phyloP scores from a whole-genome alignment of 2,888 invertebrate species.

The Spatulosminthurus flaviceps region DNA sequence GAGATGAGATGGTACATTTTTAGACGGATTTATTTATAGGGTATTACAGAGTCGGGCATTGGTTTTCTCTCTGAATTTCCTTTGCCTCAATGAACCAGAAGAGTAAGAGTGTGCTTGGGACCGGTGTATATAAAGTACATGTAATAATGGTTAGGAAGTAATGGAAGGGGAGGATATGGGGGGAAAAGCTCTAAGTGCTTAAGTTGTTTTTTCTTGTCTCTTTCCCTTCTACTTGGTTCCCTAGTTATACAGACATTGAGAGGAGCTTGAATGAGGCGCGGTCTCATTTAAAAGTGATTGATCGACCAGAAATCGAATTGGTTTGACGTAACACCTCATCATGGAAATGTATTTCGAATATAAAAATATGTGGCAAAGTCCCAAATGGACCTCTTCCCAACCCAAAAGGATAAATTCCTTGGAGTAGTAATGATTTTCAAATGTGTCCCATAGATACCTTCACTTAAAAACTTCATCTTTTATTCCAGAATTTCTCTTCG shows the following conservation, averaged over 20 bases:
- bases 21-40: constrained; percentile 43
- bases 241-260: neutral
- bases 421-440: too few species aligned
- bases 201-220: constrained; percentile 28
- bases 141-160: too few species aligned
- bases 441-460: too few species aligned
- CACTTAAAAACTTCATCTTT: too few species aligned
- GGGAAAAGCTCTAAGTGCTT: constrained; percentile 27
- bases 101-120: neutral
- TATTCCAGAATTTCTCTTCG: too few species aligned
- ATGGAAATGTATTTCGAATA: constrained; percentile 25
- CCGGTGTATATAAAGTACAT: neutral
- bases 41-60: constrained; percentile 39
- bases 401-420: too few species aligned
- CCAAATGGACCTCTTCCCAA: neutral
- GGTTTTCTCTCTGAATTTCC: constrained; percentile 30
- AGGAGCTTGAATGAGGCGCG: constrained; percentile 7
- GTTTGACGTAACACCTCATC: constrained; percentile 52
- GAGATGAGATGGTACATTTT: constrained; percentile 32
- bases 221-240: neutral
- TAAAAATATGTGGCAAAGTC: neutral
- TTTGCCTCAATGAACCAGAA: neutral
- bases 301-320: constrained; percentile 59
- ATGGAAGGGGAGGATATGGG: neutral
- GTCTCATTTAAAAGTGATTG: constrained; percentile 49